These are phyloP conservation scores for Stratiomys singularior DNA, from an alignment of 2,888 invertebrate genomes.

Conservation along the genomic window DNA sequence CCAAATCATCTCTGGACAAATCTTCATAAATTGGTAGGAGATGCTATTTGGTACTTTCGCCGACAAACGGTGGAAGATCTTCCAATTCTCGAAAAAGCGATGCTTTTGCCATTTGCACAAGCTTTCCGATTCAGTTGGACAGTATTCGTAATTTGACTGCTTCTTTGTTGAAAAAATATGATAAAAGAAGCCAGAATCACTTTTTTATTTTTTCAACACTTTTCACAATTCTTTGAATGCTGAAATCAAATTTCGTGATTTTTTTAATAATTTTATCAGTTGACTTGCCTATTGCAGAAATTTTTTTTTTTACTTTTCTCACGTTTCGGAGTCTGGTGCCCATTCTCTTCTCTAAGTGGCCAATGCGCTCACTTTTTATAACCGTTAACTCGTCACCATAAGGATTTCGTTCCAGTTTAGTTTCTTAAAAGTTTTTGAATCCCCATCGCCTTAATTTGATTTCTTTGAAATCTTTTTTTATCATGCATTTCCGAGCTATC, in stretches of 20 bases:
- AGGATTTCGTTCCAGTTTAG: slow-evolving; percentile 18
- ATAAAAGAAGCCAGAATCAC: background rate
- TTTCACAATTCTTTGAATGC: background rate
- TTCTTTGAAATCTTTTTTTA: no score
- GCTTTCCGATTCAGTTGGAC: slow-evolving; percentile 4
- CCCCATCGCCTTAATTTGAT: slow-evolving; percentile 26
- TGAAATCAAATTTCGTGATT: background rate
- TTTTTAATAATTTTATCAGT: background rate
- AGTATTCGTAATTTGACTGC: slow-evolving; percentile 15
- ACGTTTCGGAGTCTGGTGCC: slow-evolving; percentile 20
- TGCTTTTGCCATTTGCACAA: slow-evolving; percentile 31
- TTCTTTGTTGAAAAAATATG: slow-evolving; percentile 35
- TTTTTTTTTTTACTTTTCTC: slow-evolving; percentile 15
- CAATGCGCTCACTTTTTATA: background rate
- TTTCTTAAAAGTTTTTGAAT: slow-evolving; percentile 35
- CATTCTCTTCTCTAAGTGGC: background rate
- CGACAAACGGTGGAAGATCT: background rate
- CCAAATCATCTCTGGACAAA: slow-evolving; percentile 36
- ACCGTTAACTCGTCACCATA: slow-evolving; percentile 33
- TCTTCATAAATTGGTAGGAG: slow-evolving; percentile 47
- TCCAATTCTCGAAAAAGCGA: background rate
- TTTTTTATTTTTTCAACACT: slow-evolving; percentile 1
- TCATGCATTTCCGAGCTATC: no score
- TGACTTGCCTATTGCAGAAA: background rate
- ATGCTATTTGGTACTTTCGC: slow-evolving; percentile 16